Conservation (phyloP, 2,113 vertebrate genomes). For the Athene cunicularia region DNA sequence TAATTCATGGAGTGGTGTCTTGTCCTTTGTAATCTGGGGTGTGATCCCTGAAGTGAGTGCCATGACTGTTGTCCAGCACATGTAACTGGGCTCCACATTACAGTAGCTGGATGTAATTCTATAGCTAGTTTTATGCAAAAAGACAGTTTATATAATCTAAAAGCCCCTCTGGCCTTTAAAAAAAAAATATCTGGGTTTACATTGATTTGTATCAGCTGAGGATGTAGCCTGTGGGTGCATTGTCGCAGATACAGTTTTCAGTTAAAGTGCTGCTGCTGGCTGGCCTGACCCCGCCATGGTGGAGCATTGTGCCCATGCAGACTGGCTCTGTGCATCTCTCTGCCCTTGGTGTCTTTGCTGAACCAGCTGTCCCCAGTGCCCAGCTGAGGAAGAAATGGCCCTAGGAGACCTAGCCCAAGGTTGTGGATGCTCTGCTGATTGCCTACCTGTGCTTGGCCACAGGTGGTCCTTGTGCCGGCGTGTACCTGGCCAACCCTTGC, state of each 20-base stretch:
- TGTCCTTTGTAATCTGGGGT: neutral
- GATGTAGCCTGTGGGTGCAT: neutral
- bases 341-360: neutral
- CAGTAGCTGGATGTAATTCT: neutral
- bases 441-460: neutral
- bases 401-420: neutral
- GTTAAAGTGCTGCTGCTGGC: neutral
- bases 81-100: neutral
- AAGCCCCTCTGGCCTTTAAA: neutral
- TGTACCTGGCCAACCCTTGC: neutral
- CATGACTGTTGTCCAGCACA: neutral
- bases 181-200: neutral
- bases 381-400: neutral
- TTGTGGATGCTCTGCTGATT: neutral
- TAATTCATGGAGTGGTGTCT: neutral
- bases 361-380: fast-evolving
- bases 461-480: neutral
- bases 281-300: neutral
- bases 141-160: neutral
- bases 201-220: neutral
- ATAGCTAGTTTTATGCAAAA: neutral
- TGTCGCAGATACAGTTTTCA: neutral
- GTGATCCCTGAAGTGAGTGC: neutral
- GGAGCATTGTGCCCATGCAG: fast-evolving
- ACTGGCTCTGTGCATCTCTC: neutral